Evolutionary conservation across 2,797 vertebrate genomes (phyloP).

Genomic region (Acomys russatus): DNA sequence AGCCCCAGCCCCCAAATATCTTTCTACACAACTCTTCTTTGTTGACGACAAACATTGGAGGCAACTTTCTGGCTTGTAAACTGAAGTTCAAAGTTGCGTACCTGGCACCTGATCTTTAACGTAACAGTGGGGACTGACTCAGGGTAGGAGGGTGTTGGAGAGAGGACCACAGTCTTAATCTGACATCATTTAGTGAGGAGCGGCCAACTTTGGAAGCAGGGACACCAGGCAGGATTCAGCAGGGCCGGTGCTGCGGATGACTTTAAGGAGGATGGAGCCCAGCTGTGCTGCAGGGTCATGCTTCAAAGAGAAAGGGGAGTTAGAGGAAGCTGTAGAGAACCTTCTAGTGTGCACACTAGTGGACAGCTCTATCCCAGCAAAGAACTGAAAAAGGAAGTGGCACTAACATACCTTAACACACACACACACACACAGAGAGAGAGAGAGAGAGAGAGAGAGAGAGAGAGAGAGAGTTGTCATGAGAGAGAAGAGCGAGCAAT

Average conservation of each 20-base stretch:
- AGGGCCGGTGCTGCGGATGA: not conserved
- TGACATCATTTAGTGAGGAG: not conserved
- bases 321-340: not conserved
- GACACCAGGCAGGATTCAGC: conserved; percentile 53
- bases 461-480: too few relatives aligned
- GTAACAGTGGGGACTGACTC: accelerated
- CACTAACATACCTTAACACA: not conserved
- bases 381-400: not conserved
- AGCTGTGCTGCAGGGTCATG: not conserved
- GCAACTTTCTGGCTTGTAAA: conserved; percentile 71
- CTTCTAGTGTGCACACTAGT: not conserved
- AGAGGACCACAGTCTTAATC: not conserved
- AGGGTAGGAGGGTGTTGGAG: not conserved
- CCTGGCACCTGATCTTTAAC: conserved; percentile 48
- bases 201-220: conserved; percentile 7
- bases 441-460: too few relatives aligned
- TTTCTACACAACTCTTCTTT: conserved; percentile 76
- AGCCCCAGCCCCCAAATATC: not conserved
- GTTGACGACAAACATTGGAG: conserved; percentile 74
- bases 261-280: not conserved
- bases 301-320: conserved; percentile 6
- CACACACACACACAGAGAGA: not conserved
- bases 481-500: not conserved
- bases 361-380: not conserved
- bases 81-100: conserved; percentile 52